Evolutionary conservation across 2,797 vertebrate genomes (phyloP), one percentile per base, ranked within the genome.

Genomic region (Spinus olivaceus): DNA sequence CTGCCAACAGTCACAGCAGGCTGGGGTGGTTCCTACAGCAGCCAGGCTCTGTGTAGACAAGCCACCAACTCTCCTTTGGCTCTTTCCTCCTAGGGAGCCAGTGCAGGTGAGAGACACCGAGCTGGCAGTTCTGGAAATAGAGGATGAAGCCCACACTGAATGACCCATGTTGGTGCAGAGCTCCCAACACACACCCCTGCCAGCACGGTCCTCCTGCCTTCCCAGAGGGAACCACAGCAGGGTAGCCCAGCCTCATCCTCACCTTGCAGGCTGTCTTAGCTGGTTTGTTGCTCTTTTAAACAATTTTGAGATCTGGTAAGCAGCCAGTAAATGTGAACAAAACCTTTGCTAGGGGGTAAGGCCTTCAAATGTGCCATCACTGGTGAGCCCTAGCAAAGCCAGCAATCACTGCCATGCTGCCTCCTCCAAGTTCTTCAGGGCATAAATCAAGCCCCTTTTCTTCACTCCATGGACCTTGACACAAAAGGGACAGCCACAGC

Each of bases 101-200:
- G 23, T 18, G 47, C 14, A 86, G 70, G 50, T 41, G 57, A 61
- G 61, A 94, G 76, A 89, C 37, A 44, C 28, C 0, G 1, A 46
- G 46, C 1, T 33, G 63, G 25, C 63, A 79, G 70, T 8, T 59
- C 41, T 85, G 51, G 47, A 37, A 84, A 70, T 35, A 57, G 32
- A 86, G 67, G 32, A 42, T 8, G 14, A 77, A 70, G 64, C 2
- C 0, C 39, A 44, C 17, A 15, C 5, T 33, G 25, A 47, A 28
- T 6, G 8, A 30, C 11, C 28, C 4, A 0, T 2, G 12, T 1
- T 8, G 1, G 15, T 50, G 37, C 8, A 4, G 64, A 49, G 47
- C 46, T 89, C 41, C 60, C 66, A 66, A 12, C 59, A 66, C 0
- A 1, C 5, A 25, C 19, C 37, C 49, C 18, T 18, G 14, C 33